phyloP scores from a whole-genome alignment of 2,888 invertebrate genomes.

The Tetheella fluctuosa region DNA sequence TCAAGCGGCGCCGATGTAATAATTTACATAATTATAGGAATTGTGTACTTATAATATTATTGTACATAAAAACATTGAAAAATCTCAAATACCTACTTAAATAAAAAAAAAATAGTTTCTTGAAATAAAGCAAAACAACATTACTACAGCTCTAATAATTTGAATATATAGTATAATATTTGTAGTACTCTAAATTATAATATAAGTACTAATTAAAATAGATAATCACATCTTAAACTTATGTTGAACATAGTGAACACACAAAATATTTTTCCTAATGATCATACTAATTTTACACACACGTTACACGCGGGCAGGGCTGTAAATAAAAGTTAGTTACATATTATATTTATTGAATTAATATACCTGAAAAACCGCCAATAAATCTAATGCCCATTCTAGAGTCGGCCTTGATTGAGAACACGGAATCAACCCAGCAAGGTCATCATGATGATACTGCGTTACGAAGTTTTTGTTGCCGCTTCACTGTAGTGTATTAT shows the following conservation, averaged over 20 bases:
- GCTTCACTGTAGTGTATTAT: slow-evolving; percentile 35
- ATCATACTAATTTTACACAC: too few species aligned
- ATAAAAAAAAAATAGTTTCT: too few species aligned
- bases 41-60: background rate
- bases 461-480: slow-evolving; percentile 49
- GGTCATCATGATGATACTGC: slow-evolving; percentile 62
- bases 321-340: background rate
- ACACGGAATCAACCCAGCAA: slow-evolving; percentile 65
- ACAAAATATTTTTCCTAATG: too few species aligned
- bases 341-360: background rate
- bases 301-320: background rate
- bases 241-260: too few species aligned
- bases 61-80: too few species aligned
- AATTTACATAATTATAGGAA: background rate
- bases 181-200: too few species aligned
- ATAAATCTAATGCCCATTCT: slow-evolving; percentile 10
- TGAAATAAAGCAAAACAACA: too few species aligned
- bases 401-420: slow-evolving; percentile 24
- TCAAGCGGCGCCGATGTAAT: background rate
- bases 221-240: too few species aligned
- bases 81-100: too few species aligned
- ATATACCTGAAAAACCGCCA: slow-evolving; percentile 4
- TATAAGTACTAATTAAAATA: too few species aligned
- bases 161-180: too few species aligned
- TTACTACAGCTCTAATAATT: too few species aligned